A percentile compares a stretch with the other conserved stretches of the same genome.
phyloP scores from a whole-genome alignment of 1,140 invertebrate genomes.

The Atopsyche davidsoni region DNA sequence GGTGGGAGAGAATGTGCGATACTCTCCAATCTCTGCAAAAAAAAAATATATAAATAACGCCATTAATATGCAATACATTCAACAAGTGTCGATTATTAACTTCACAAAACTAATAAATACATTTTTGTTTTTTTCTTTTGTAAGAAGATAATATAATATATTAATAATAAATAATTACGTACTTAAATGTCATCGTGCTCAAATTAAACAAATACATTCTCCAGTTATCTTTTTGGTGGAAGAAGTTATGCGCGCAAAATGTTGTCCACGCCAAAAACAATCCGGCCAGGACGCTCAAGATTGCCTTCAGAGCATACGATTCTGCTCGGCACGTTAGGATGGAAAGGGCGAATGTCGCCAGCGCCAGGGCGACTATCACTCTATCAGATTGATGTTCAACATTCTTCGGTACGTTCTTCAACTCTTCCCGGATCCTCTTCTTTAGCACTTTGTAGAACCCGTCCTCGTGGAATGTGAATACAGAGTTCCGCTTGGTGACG shows the following conservation, averaged over 20 bases:
- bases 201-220: conserved; percentile 78
- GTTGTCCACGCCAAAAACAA: conserved; percentile 49
- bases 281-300: conserved; percentile 26
- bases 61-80: too few species aligned
- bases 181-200: conserved; percentile 56
- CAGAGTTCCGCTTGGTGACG: conserved; percentile 50
- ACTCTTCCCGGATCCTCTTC: conserved; percentile 45
- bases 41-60: neutral
- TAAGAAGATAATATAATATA: conserved; percentile 19
- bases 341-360: neutral
- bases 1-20: conserved; percentile 71
- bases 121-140: too few species aligned
- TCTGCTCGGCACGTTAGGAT: neutral
- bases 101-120: too few species aligned
- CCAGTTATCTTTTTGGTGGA: conserved; percentile 72
- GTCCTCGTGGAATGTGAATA: conserved; percentile 60
- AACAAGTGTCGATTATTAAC: too few species aligned
- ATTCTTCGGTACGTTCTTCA: conserved; percentile 39
- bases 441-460: conserved; percentile 66
- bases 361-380: conserved; percentile 2
- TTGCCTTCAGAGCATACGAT: neutral
- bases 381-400: conserved; percentile 3
- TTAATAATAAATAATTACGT: conserved; percentile 27
- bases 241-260: conserved; percentile 70
- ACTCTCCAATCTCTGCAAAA: conserved; percentile 66